phyloP scores from a whole-genome alignment of 2,888 invertebrate species.

The Nephrotoma guestfalica region DNA sequence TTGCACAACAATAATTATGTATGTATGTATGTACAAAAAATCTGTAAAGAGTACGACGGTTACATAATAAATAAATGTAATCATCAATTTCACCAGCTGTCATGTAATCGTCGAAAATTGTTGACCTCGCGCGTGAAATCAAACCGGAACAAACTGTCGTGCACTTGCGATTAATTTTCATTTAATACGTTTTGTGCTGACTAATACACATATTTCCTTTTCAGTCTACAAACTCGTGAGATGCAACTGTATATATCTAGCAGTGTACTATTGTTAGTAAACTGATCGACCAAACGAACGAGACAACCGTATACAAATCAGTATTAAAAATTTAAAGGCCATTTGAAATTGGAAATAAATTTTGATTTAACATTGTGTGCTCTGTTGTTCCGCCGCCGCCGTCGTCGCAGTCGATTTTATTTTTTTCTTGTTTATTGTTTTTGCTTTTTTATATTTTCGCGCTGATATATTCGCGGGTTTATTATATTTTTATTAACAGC shows the following conservation, averaged over 20 bases:
- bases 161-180: too few species aligned
- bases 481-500: neutral
- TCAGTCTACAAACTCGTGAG: neutral
- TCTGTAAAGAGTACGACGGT: neutral
- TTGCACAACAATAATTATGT: neutral
- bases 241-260: neutral
- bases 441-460: neutral
- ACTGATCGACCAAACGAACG: neutral
- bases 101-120: neutral
- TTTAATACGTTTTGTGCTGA: neutral
- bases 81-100: neutral
- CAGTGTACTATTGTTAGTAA: neutral
- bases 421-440: neutral
- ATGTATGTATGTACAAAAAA: neutral
- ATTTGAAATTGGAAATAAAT: neutral
- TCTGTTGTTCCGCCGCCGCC: neutral
- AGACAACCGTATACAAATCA: neutral
- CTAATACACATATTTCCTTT: neutral
- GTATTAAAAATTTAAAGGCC: neutral
- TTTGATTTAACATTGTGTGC: neutral
- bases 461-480: neutral
- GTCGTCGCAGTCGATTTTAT: neutral
- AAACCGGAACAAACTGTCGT: neutral
- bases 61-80: neutral
- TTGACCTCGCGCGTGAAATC: neutral